Conservation (phyloP, 2,888 invertebrate genomes). For the Amphipyra berbera region DNA sequence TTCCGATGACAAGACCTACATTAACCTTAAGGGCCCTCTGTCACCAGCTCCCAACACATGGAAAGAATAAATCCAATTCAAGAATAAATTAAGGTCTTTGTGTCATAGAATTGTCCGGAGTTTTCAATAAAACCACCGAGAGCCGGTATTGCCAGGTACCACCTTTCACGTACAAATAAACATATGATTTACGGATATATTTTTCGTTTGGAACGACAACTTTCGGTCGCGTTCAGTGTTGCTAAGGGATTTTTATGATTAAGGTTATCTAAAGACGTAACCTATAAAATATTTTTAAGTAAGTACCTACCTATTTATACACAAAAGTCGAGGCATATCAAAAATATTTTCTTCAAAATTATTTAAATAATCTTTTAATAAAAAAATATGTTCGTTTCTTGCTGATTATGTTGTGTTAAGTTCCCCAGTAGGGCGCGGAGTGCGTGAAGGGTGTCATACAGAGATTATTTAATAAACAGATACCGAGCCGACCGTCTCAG, state of each 20-base stretch:
- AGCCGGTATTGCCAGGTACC: conserved; percentile 67
- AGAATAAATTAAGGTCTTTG: conserved; percentile 88
- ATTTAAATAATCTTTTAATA: too few species aligned
- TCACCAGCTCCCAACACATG: conserved; percentile 80
- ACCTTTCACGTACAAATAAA: conserved; percentile 70
- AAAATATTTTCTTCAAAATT: not conserved
- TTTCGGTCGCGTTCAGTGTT: conserved; percentile 44
- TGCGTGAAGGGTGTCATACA: too few species aligned
- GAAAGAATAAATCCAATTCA: conserved; percentile 85
- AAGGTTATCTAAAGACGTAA: not conserved
- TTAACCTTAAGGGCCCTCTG: conserved; percentile 86
- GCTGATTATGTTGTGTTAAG: too few species aligned
- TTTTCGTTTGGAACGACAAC: conserved; percentile 60
- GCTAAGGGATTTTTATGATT: conserved; percentile 32
- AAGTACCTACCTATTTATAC: conserved; percentile 3
- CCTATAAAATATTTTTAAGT: too few species aligned
- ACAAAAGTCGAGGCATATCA: not conserved
- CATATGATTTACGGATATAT: conserved; percentile 73
- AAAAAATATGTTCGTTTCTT: too few species aligned
- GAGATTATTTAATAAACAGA: too few species aligned
- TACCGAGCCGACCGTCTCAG: too few species aligned
- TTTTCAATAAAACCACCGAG: conserved; percentile 70
- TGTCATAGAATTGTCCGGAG: conserved; percentile 78
- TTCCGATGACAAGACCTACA: conserved; percentile 86
- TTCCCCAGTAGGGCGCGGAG: too few species aligned